Percentiles rank a stretch among this genome's conserved stretches.
Conservation (phyloP, 1,140 invertebrate species). For the Phortica variegata region DNA sequence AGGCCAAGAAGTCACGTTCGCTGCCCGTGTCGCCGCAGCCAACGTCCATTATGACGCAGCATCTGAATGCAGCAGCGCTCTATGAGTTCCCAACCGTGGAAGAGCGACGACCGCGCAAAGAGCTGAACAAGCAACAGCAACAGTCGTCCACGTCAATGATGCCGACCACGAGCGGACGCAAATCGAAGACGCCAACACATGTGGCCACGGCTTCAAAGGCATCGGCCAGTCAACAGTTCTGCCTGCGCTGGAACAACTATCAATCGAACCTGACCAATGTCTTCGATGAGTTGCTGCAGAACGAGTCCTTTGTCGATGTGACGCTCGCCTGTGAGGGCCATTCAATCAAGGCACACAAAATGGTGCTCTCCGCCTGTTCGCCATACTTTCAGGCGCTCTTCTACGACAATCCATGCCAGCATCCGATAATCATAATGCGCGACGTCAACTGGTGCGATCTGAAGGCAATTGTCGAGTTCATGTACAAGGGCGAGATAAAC, state of each 20-base stretch:
- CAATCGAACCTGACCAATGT: conserved; percentile 87
- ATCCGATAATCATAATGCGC: conserved; percentile 87
- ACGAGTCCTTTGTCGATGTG: conserved; percentile 89
- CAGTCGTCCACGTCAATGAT: background rate
- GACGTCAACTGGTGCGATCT: conserved; percentile 85
- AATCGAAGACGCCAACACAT: conserved; percentile 3
- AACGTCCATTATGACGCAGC: conserved; percentile 20
- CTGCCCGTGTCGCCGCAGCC: conserved; percentile 49
- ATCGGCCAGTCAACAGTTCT: conserved; percentile 64
- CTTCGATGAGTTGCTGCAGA: conserved; percentile 88
- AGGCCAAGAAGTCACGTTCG: conserved; percentile 42
- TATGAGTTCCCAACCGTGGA: conserved; percentile 29
- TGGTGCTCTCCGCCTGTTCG: conserved; percentile 88
- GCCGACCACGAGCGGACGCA: conserved; percentile 9
- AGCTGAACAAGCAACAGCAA: conserved; percentile 14
- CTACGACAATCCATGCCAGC: conserved; percentile 88
- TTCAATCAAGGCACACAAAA: conserved; percentile 88
- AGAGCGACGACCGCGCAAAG: background rate
- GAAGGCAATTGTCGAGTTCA: conserved; percentile 87
- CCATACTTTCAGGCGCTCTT: conserved; percentile 89
- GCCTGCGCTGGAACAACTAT: conserved; percentile 93
- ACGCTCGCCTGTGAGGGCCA: conserved; percentile 88
- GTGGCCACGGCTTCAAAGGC: background rate
- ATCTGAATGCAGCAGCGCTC: conserved; percentile 29
- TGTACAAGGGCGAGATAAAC: conserved; percentile 93